These are phyloP conservation scores for Carterocephalus palaemon DNA, from an alignment of 2,888 invertebrate genomes.

Conservation along the genomic window DNA sequence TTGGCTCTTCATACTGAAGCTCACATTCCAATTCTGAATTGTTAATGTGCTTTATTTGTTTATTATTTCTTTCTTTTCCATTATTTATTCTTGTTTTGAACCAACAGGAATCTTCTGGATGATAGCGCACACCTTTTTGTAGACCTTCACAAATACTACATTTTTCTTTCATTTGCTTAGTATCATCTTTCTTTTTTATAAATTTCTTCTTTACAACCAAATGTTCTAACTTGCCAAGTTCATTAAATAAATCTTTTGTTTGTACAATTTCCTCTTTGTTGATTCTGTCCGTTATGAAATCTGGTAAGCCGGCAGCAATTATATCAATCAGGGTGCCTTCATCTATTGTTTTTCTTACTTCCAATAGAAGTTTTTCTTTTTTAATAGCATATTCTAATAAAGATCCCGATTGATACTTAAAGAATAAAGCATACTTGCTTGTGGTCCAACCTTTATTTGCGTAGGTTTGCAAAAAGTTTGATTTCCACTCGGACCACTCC, in stretches of 20 bases:
- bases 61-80: no score
- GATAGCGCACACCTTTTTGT: constrained; percentile 26
- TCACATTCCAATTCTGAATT: constrained; percentile 17
- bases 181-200: no score
- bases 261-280: no score
- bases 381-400: constrained; percentile 39
- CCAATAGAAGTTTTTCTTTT: constrained; percentile 35
- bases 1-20: constrained; percentile 22
- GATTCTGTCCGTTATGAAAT: no score
- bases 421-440: constrained; percentile 33
- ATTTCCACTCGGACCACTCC: no score
- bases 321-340: constrained; percentile 19
- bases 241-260: no score
- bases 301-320: no score
- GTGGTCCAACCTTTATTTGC: constrained; percentile 35
- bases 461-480: constrained; percentile 34
- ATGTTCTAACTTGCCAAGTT: no score
- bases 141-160: constrained; percentile 21
- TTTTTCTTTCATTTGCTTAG: no score
- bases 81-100: no score
- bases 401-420: constrained; percentile 36
- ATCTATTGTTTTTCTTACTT: constrained; percentile 24
- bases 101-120: constrained; percentile 27
- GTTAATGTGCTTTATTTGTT: no score
- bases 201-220: no score